Evolutionary conservation across 2,888 invertebrate genomes (phyloP), one percentile per base, ranked within the genome.

Genomic region (Lasioglossum figueresi): DNA sequence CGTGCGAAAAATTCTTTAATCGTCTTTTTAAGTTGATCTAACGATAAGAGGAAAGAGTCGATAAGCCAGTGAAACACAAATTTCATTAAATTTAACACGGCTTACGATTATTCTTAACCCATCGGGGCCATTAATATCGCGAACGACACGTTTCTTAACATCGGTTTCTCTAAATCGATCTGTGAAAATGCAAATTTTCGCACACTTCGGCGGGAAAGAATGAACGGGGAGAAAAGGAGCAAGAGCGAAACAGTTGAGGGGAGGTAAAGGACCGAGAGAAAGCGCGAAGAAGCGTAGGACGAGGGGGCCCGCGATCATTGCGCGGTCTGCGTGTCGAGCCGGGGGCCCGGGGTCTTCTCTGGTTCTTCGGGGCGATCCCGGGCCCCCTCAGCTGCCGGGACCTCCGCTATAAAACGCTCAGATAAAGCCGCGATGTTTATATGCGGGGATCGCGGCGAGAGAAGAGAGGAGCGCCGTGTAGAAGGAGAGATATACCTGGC

Each of bases 391-490:
- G 76, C 79, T 79, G 80, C 80, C 37, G 80, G 84, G 85, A 90
- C 88, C 88, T 83, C 86, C 88, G 91, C 91, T 91, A 94, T 93
- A 93, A 94, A 94, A 93, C 91, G 91, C 88, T 90, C 91, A 92
- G 92, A 94, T 93, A 94, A 94, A 94, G 91, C 92, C 91, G 91
- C 92, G 88, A 93, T 93, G 92, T 94, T 94, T 94, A 94, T 93
- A 94, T 93, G 93, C 91, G 90, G 87, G 90, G 89, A 91, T 88
- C 88, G 87, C 81, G 79, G 85, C 86, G 85, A 84, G 81, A 80
- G 79, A 63, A 88, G 85, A 88, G 79, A 89, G 86, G 88, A 88
- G 88, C 81, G 89, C 89, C 88, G 81, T 80, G 87, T 85, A 85
- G 84, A 87, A 76, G 86, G 83, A 87, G 82, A 90, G 88, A 89